phyloP scores from a whole-genome alignment of 2,113 vertebrate genomes.

The Myrmophylax atrothorax region DNA sequence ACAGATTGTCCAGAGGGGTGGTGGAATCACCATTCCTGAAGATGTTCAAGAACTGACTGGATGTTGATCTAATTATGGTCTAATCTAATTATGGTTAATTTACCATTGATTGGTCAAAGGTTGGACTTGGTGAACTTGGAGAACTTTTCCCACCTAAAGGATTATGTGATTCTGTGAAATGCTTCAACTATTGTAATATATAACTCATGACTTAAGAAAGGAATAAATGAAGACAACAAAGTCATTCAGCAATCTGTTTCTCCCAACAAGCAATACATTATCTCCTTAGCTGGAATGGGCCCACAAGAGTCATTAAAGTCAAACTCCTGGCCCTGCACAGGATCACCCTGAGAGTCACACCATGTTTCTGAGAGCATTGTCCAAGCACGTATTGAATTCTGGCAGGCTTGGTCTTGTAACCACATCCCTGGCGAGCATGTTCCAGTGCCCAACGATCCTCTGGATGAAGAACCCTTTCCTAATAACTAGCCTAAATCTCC shows the following conservation, averaged over 20 bases:
- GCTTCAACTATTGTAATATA: background rate
- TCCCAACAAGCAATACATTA: background rate
- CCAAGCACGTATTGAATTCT: background rate
- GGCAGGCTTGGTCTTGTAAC: background rate
- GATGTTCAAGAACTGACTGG: background rate
- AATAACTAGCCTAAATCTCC: background rate
- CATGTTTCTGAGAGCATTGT: background rate
- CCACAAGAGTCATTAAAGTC: background rate
- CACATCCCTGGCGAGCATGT: background rate
- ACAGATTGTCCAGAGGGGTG: background rate
- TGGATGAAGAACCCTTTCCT: background rate
- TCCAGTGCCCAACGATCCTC: background rate
- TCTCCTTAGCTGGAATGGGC: background rate
- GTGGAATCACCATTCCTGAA: background rate
- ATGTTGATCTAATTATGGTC: background rate
- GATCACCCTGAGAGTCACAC: background rate
- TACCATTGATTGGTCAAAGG: background rate
- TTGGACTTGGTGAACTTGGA: background rate
- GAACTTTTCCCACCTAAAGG: background rate
- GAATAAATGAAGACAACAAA: background rate
- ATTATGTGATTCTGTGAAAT: background rate
- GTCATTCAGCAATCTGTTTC: background rate
- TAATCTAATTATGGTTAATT: background rate
- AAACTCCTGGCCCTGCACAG: background rate
- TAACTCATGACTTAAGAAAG: background rate